Percentiles rank a stretch among this genome's conserved stretches.
Evolutionary conservation across 2,888 invertebrate species (phyloP).

Genomic region (Auanema sp.): DNA sequence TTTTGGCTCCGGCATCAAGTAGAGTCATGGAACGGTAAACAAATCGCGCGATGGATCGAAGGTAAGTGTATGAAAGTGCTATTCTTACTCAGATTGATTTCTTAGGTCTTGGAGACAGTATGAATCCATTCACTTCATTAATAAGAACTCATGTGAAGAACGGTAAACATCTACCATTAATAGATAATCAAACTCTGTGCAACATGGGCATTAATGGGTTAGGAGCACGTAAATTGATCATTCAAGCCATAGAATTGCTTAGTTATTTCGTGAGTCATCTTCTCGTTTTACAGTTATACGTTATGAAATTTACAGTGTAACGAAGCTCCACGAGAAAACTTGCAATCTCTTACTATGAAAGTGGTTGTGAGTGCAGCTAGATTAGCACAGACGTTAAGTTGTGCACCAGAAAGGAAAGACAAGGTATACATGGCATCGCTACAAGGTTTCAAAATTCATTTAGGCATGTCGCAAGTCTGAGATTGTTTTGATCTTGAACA

Average conservation of each 20-base stretch:
- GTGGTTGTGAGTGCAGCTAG: conserved; percentile 74
- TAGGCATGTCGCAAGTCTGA: conserved; percentile 27
- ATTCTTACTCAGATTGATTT: background rate
- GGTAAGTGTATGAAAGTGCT: conserved; percentile 21
- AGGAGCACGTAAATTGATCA: conserved; percentile 88
- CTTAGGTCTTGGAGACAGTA: conserved; percentile 40
- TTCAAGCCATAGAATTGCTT: conserved; percentile 88
- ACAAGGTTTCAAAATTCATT: background rate
- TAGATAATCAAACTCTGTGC: conserved; percentile 85
- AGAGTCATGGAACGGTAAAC: conserved; percentile 39
- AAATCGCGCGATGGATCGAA: conserved; percentile 46
- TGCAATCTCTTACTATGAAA: conserved; percentile 83
- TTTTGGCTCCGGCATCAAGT: conserved; percentile 25
- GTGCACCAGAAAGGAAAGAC: conserved; percentile 29
- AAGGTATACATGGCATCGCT: conserved; percentile 6
- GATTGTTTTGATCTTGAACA: conserved; percentile 42
- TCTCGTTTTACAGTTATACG: background rate
- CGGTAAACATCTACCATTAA: conserved; percentile 80
- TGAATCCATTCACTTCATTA: conserved; percentile 37
- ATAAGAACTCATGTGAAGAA: conserved; percentile 35
- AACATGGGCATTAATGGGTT: conserved; percentile 82
- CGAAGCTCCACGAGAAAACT: conserved; percentile 85
- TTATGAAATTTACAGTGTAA: conserved; percentile 75
- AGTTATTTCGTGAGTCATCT: conserved; percentile 73
- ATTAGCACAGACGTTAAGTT: conserved; percentile 24